Conservation (phyloP, 1,140 invertebrate genomes). For the Aphis craccivora region DNA sequence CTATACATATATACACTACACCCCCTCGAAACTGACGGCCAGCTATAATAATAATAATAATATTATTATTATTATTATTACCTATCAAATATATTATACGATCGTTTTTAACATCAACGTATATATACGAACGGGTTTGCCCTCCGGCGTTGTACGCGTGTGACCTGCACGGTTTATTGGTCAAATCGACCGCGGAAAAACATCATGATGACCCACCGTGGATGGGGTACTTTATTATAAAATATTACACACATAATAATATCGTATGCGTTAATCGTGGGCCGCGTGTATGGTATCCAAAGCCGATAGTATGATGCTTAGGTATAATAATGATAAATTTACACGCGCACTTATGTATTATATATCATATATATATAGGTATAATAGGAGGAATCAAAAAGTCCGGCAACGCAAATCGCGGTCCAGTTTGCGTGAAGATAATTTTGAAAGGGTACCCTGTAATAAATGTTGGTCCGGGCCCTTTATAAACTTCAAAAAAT, state of each 20-base stretch:
- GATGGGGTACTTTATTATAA: neutral
- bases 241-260: neutral
- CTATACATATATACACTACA: neutral
- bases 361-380: neutral
- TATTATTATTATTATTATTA: too few relatives aligned
- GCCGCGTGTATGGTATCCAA: neutral
- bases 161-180: neutral
- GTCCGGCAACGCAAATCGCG: neutral
- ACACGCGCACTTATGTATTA: neutral
- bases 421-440: neutral
- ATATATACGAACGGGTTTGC: neutral
- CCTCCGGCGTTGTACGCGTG: neutral
- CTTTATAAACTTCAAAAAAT: too few relatives aligned
- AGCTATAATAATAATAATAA: neutral
- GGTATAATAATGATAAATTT: neutral
- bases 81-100: slow-evolving; percentile 12
- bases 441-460: too few relatives aligned
- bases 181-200: neutral
- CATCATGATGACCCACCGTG: neutral
- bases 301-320: neutral
- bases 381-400: neutral
- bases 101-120: slow-evolving; percentile 3
- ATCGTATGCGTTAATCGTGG: neutral
- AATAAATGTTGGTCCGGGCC: too few relatives aligned
- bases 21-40: neutral